A percentile compares a stretch with the other conserved stretches of the same genome.
Conservation (phyloP, 2,797 vertebrate genomes). For the Chaenodraco wilsoni region DNA sequence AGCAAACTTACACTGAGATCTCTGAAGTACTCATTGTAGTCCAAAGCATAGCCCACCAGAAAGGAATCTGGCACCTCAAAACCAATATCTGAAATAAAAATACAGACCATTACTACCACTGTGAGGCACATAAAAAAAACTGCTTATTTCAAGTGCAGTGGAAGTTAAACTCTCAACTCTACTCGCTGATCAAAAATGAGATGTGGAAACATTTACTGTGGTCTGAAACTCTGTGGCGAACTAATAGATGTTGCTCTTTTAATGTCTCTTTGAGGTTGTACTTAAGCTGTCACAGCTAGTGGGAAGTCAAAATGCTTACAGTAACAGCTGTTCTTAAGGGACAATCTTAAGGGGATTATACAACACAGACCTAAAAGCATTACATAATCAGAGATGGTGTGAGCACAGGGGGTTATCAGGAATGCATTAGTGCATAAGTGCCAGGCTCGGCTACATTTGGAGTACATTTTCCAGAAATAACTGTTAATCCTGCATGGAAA, state of each 20-base stretch:
- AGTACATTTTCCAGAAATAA: conserved; percentile 49
- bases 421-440: conserved; percentile 42
- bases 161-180: conserved; percentile 3
- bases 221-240: conserved; percentile 6
- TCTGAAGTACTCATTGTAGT: conserved; percentile 90
- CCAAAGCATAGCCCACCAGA: conserved; percentile 87
- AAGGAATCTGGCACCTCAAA: conserved; percentile 89
- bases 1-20: conserved; percentile 85
- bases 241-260: conserved; percentile 32
- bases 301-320: conserved; percentile 61
- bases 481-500: conserved; percentile 57
- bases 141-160: neutral
- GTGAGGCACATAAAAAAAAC: conserved; percentile 13
- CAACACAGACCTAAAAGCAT: conserved; percentile 78
- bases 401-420: conserved; percentile 40
- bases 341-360: conserved; percentile 81
- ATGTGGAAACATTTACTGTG: neutral
- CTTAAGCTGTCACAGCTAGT: conserved; percentile 31
- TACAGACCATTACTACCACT: neutral
- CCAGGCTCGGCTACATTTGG: conserved; percentile 41
- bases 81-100: conserved; percentile 82
- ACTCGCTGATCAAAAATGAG: conserved; percentile 1
- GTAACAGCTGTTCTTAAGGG: conserved; percentile 67
- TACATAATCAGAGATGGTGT: conserved; percentile 70
- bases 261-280: conserved; percentile 21